These are phyloP conservation scores for Hyles euphorbiae DNA, from an alignment of 1,140 invertebrate genomes.

Conservation along the genomic window DNA sequence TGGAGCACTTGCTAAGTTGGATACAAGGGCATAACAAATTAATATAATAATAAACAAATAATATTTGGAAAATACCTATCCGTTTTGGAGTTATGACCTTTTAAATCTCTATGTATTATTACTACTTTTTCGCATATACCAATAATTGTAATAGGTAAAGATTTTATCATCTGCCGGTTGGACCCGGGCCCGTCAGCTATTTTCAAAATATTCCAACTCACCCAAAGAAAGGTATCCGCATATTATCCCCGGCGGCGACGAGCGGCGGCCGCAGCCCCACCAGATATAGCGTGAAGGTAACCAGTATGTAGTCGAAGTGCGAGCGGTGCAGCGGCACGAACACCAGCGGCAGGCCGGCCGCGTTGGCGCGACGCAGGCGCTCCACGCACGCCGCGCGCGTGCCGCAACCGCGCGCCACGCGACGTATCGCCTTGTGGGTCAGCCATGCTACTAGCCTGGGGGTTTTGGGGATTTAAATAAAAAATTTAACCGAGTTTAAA, in stretches of 20 bases:
- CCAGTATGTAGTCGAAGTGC: conserved; percentile 94
- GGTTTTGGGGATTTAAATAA: background rate
- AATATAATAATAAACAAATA: too few relatives aligned
- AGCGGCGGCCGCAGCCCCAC: conserved; percentile 89
- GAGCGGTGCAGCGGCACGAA: conserved; percentile 92
- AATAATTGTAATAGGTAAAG: too few relatives aligned
- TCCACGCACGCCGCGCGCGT: conserved; percentile 76
- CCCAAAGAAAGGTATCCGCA: conserved; percentile 94
- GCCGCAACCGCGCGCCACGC: conserved; percentile 80
- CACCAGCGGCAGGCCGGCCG: conserved; percentile 84
- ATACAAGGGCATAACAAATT: too few relatives aligned
- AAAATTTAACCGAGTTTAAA: too few relatives aligned
- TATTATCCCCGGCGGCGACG: conserved; percentile 95
- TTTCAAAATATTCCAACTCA: conserved; percentile 54
- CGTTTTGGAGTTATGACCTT: too few relatives aligned
- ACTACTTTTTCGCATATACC: too few relatives aligned
- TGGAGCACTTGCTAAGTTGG: too few relatives aligned
- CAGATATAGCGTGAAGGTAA: conserved; percentile 90
- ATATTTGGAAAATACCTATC: too few relatives aligned
- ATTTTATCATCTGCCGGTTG: too few relatives aligned
- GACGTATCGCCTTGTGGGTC: conserved; percentile 89
- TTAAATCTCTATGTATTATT: too few relatives aligned
- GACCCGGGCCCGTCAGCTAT: too few relatives aligned
- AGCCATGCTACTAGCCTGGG: conserved; percentile 77
- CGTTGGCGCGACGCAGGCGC: conserved; percentile 53